Conservation (phyloP, 2,113 vertebrate species). For the Pterophyllum scalare region DNA sequence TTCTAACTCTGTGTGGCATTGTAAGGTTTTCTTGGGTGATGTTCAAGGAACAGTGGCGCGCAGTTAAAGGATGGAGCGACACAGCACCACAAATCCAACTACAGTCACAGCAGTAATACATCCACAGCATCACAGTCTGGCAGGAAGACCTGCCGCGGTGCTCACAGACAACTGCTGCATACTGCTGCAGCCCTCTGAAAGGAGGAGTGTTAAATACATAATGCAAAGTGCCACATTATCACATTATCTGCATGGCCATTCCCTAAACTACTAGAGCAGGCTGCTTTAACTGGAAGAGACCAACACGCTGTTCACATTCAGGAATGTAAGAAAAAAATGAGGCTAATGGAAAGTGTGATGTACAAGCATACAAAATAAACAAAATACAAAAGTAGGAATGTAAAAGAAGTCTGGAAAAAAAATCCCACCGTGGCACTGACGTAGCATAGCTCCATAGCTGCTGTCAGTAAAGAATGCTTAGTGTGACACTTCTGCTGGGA, state of each 20-base stretch:
- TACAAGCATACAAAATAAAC: background rate
- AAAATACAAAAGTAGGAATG: too few species aligned
- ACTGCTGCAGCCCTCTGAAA: accelerated
- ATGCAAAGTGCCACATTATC: background rate
- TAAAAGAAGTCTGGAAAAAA: too few species aligned
- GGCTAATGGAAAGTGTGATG: accelerated
- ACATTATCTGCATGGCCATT: accelerated
- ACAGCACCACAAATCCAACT: background rate
- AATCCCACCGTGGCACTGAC: too few species aligned
- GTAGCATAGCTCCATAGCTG: too few species aligned
- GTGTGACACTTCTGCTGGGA: background rate
- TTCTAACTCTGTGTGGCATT: background rate
- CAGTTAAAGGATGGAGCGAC: background rate
- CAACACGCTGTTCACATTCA: background rate
- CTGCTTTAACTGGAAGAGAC: background rate
- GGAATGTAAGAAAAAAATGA: background rate
- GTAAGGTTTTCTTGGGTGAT: background rate
- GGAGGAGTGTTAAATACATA: background rate
- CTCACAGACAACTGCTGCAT: background rate
- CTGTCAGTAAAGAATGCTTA: background rate
- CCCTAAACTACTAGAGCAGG: background rate
- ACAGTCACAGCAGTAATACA: background rate
- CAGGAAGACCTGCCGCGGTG: background rate
- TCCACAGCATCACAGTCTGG: background rate
- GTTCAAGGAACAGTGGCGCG: background rate